Percentiles rank a stretch among this genome's conserved stretches.
phyloP scores from a whole-genome alignment of 2,888 invertebrate species.

The Esperia sulphurella region DNA sequence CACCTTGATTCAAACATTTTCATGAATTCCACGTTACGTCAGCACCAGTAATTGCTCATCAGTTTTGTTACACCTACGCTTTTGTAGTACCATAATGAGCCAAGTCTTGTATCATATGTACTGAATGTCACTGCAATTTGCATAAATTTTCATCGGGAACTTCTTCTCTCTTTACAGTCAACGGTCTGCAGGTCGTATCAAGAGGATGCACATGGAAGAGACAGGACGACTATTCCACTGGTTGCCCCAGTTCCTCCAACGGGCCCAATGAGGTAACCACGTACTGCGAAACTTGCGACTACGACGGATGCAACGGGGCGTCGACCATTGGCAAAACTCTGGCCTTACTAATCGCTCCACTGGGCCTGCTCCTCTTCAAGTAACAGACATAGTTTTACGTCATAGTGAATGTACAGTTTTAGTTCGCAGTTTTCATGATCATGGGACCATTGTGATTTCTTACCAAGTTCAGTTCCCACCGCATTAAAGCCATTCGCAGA shows the following conservation, averaged over 20 bases:
- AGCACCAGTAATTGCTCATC: not conserved
- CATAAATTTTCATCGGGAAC: not conserved
- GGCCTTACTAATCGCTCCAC: conserved; percentile 59
- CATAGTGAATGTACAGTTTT: conserved; percentile 12
- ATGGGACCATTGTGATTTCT: conserved; percentile 15
- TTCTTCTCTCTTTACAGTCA: conserved; percentile 59
- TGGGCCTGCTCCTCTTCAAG: conserved; percentile 62
- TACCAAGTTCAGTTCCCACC: conserved; percentile 23
- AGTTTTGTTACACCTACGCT: not conserved
- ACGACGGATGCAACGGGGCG: conserved; percentile 83
- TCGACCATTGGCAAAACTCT: conserved; percentile 62
- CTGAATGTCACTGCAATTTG: conserved; percentile 2
- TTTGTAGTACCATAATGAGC: conserved; percentile 4
- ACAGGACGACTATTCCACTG: conserved; percentile 69
- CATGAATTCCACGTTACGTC: not conserved
- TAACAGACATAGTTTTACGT: conserved; percentile 26
- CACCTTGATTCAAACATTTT: not conserved
- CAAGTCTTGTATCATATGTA: not conserved
- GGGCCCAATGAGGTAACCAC: conserved; percentile 73
- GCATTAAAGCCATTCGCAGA: conserved; percentile 1
- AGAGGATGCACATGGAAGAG: conserved; percentile 81
- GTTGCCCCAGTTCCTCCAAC: conserved; percentile 69
- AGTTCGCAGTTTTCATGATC: conserved; percentile 2
- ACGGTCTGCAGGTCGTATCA: conserved; percentile 67
- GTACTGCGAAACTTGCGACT: conserved; percentile 84